Evolutionary conservation across 2,888 invertebrate species (phyloP), one percentile per base, ranked within the genome.

Genomic region (Ecliptopera silaceata): DNA sequence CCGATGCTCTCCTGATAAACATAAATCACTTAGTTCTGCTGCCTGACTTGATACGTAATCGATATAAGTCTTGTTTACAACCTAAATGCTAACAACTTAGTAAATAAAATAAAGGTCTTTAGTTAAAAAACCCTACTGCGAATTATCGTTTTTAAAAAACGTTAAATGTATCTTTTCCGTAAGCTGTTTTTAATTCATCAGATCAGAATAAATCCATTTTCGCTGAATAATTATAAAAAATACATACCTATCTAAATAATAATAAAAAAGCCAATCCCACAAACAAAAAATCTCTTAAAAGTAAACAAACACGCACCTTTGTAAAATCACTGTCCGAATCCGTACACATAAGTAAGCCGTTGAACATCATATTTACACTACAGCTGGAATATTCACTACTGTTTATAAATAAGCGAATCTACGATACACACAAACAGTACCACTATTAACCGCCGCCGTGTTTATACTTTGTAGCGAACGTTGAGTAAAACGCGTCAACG

Each of bases 321-420:
- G 81, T 76, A 63, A 80, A 79, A 69, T 88, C 89, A 66, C 88
- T 88, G 48, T 90, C 90, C 10, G 89, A 89, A 64, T 90, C 90
- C 6, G 78, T 84, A 55, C 79, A 84, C 79, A 84, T 81, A 53
- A 86, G 41, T 5, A 88, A 67, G 1, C 90, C 89, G 64, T 89
- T 89, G 65, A 90, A 89, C 89, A 90, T 89, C 89, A 90, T 89
- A 26, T 48, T 70, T 32, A 57, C 57, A 56, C 54, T 39, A 55
- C 62, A 45, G 62, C 60, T 51, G 48, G 62, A 88, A 31, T 49
- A 70, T 32, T 56, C 59, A 56, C 52, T 42, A 64, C 61, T 53
- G 49, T 64, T 39, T 34, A 39, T 47, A 48, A 49, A 64, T 10
- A 20, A 44, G 51, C 61, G 58, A 34, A 50, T 36, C 17, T 59